These are phyloP conservation scores for Siniperca chuatsi DNA, from an alignment of 2,113 vertebrate genomes.

Conservation along the genomic window DNA sequence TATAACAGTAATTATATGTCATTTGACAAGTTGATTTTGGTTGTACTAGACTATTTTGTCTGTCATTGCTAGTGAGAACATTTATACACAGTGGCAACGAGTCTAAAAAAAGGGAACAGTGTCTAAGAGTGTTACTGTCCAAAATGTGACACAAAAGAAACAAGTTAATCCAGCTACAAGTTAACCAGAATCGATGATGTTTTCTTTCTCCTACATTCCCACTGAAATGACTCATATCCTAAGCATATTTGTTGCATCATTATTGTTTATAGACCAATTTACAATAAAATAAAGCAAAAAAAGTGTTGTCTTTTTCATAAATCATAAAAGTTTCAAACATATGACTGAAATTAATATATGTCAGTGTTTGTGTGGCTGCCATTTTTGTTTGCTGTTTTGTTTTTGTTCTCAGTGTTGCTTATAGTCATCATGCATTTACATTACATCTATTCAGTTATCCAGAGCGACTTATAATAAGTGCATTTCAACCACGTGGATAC, in stretches of 20 bases:
- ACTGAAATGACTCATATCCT: conserved; percentile 2
- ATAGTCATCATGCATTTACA: not conserved
- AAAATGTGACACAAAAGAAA: conserved; percentile 6
- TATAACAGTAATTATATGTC: not conserved
- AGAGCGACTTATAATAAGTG: too few relatives aligned
- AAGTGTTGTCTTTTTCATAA: not conserved
- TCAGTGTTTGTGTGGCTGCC: not conserved
- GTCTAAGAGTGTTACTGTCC: not conserved
- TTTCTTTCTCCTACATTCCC: conserved; percentile 18
- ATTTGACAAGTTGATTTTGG: conserved; percentile 1
- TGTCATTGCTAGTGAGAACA: not conserved
- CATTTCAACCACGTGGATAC: too few relatives aligned
- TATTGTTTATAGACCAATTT: conserved; percentile 65
- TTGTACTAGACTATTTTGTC: conserved; percentile 2
- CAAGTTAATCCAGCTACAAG: not conserved
- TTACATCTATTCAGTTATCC: too few relatives aligned
- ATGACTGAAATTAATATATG: not conserved
- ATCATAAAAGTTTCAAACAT: not conserved
- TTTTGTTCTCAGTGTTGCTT: not conserved
- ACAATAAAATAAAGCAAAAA: conserved; percentile 74
- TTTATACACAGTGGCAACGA: not conserved
- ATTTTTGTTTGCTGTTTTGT: not conserved
- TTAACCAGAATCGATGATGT: not conserved
- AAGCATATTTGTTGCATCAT: conserved; percentile 15
- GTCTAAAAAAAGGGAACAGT: not conserved